Evolutionary conservation across 2,888 invertebrate species (phyloP).

Genomic region (Muscina levida): DNA sequence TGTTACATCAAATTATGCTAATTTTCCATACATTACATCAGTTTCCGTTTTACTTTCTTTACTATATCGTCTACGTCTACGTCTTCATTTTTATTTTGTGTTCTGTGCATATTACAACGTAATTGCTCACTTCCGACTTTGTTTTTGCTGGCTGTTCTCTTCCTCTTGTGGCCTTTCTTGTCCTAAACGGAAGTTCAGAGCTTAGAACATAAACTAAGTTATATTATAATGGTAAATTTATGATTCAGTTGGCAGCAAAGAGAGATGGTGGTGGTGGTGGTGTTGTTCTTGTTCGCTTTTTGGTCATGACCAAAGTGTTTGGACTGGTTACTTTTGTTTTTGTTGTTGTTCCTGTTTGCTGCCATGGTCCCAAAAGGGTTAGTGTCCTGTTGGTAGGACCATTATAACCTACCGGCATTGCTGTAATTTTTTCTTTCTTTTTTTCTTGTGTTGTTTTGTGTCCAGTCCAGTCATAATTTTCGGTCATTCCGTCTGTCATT

Average conservation of each 20-base stretch:
- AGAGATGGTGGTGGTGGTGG: neutral
- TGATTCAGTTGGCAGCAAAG: neutral
- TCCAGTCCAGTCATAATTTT: constrained; percentile 34
- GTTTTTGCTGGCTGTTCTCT: neutral
- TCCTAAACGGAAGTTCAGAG: constrained; percentile 55
- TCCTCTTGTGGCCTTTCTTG: neutral
- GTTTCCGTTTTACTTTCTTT: constrained; percentile 23
- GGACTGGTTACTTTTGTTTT: constrained; percentile 11
- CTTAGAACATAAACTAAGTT: constrained; percentile 25
- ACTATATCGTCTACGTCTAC: neutral
- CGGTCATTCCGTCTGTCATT: constrained; percentile 8
- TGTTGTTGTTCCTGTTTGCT: neutral
- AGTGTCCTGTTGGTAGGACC: neutral
- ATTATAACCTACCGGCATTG: neutral
- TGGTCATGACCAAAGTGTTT: constrained; percentile 20
- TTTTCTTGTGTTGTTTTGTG: no score
- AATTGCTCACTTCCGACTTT: constrained; percentile 61
- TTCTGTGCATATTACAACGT: constrained; percentile 48
- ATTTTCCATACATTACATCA: constrained; percentile 45
- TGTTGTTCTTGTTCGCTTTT: neutral
- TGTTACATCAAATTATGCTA: constrained; percentile 62
- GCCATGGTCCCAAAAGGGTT: constrained; percentile 21
- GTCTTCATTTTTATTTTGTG: constrained; percentile 19
- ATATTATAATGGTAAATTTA: constrained; percentile 28
- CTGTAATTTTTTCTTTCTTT: constrained; percentile 10